phyloP scores from a whole-genome alignment of 2,113 vertebrate genomes.

The Sclerurus mexicanus region DNA sequence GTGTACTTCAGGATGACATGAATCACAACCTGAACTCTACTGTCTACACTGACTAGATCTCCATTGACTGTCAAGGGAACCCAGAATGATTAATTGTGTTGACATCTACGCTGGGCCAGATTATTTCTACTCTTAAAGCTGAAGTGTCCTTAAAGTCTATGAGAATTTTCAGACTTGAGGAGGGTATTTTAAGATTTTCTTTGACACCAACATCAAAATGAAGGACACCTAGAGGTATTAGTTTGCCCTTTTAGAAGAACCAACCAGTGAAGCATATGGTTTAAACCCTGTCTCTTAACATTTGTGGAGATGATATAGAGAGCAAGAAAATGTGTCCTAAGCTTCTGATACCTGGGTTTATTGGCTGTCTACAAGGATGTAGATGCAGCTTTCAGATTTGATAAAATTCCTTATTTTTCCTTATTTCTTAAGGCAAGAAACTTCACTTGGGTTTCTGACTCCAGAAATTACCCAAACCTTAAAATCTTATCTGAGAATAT shows the following conservation, averaged over 20 bases:
- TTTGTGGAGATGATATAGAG: neutral
- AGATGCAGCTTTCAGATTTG: neutral
- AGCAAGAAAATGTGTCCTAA: neutral
- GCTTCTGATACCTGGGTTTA: neutral
- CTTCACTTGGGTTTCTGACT: neutral
- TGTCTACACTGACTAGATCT: neutral
- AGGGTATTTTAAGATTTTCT: neutral
- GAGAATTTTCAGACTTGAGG: neutral
- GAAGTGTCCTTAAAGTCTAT: neutral
- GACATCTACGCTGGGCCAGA: neutral
- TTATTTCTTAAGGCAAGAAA: neutral
- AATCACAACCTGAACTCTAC: slow-evolving; percentile 30
- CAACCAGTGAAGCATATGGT: neutral
- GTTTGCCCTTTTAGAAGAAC: neutral
- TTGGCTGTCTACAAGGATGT: neutral
- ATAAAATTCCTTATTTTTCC: neutral
- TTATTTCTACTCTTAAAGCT: neutral
- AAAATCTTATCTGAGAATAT: neutral
- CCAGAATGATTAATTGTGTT: neutral
- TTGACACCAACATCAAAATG: neutral
- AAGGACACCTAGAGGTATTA: neutral
- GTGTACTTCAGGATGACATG: slow-evolving; percentile 11
- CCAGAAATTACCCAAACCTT: neutral
- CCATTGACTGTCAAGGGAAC: neutral
- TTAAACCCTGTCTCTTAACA: neutral